Base-by-base conservation (phyloP, 2,113 vertebrate genomes). In the Neodon shergylaensis region DNA sequence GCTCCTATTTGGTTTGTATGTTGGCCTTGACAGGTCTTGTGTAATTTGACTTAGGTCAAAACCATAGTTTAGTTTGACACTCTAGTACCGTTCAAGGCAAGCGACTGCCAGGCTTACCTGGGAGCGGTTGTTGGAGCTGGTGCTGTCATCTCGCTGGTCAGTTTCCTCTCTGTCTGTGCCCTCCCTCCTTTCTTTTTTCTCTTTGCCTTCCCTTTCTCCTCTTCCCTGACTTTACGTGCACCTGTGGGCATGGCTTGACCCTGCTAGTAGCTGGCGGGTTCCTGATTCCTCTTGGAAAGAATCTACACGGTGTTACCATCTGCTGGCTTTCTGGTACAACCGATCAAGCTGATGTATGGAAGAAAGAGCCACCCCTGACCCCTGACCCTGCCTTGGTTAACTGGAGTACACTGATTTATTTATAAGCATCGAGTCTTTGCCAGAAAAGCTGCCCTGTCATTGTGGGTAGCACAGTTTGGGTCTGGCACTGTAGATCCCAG, bases 381-480 rank as follows among this genome's bases (percentile, higher is more conserved):
- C 47, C 86, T 86, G 88, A 83, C 81, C 88, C 12, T 16, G 82
- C 54, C 86, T 54, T 66, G n/a, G 0, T 96, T 96, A 88, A 95
- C 95, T 97, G 94, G 92, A 83, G 49, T 44, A 79, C 78, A 81
- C 19, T 92, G 95, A 97, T 97, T 96, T 96, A 96, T 94, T 92
- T 86, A 82, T 88, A 95, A 96, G 94, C 68, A 66, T 81, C 49
- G 79, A 49, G 82, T 92, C 68, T 88, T 88, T 79, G 88, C 39
- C 31, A 54, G 90, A 88, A 91, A 94, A 92, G 28, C 82, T 83
- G 77, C 65, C 88, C 76, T 0, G 1, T 91, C 36, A 16, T 54
- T 86, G 82, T 79, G 88, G 54, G 47, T 86, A 86, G 83, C 94
- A 83, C 61, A 68, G 5, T 68, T 39, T 86, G 66, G 76, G 63